Percentiles rank a stretch among this genome's conserved stretches.
These are phyloP conservation scores for Oreochromis spilurus DNA, from an alignment of 2,113 vertebrate species.

Conservation along the genomic window DNA sequence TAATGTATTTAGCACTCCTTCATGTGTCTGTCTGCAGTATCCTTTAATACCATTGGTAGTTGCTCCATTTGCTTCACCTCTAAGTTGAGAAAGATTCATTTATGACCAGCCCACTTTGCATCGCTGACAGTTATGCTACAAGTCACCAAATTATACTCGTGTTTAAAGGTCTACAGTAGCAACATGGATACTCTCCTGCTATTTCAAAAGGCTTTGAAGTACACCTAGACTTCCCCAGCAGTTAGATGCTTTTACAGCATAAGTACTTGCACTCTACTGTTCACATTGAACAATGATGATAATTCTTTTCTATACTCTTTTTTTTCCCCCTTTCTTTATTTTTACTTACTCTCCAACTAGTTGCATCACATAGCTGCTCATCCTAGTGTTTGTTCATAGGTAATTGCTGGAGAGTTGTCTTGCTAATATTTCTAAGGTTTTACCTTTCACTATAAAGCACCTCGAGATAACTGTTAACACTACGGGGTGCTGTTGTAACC, in stretches of 20 bases:
- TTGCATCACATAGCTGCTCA: neutral
- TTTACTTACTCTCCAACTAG: neutral
- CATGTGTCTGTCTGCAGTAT: neutral
- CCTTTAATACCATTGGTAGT: neutral
- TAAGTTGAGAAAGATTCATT: neutral
- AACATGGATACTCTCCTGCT: neutral
- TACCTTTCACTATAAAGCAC: neutral
- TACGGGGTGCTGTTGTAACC: neutral
- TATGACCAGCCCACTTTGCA: neutral
- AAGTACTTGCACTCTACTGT: neutral
- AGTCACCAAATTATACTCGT: neutral
- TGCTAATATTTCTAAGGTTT: neutral
- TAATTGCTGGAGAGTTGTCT: neutral
- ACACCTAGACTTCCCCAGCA: neutral
- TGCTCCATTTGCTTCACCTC: neutral
- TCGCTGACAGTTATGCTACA: neutral
- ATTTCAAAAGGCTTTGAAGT: neutral
- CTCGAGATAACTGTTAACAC: accelerated
- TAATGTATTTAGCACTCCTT: neutral
- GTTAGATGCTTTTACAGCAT: accelerated
- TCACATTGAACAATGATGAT: neutral
- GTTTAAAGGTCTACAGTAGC: neutral
- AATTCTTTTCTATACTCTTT: neutral
- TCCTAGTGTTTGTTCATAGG: neutral
- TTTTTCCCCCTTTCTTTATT: neutral